phyloP scores from a whole-genome alignment of 1,140 invertebrate genomes.

The Heliothis subflexa region DNA sequence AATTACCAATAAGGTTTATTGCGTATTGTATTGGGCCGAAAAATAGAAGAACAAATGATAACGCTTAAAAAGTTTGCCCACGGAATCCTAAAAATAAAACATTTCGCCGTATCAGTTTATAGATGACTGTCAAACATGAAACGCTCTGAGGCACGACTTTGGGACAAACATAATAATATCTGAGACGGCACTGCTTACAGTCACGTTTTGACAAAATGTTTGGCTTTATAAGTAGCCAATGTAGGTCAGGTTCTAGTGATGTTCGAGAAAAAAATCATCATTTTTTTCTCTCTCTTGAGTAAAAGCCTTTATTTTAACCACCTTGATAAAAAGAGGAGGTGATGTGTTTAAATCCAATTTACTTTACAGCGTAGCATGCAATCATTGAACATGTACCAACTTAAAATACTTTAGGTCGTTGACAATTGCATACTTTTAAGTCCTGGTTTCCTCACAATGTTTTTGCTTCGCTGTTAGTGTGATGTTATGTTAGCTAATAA shows the following conservation, averaged over 20 bases:
- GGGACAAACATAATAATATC: slow-evolving; percentile 5
- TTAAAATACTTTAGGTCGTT: too few relatives aligned
- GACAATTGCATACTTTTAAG: too few relatives aligned
- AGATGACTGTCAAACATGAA: slow-evolving; percentile 30
- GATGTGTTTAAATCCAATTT: too few relatives aligned
- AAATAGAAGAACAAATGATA: background rate
- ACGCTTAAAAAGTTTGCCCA: background rate
- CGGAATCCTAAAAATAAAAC: slow-evolving; percentile 25
- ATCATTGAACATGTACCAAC: too few relatives aligned
- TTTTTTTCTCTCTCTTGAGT: background rate
- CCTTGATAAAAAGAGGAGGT: background rate
- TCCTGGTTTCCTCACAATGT: too few relatives aligned
- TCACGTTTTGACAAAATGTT: slow-evolving; percentile 9
- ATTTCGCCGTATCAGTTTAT: slow-evolving; percentile 28
- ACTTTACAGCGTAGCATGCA: too few relatives aligned
- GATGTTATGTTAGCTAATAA: too few relatives aligned
- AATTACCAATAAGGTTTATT: background rate
- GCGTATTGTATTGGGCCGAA: background rate
- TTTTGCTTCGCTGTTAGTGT: too few relatives aligned
- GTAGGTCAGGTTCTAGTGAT: background rate
- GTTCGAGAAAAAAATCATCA: too few relatives aligned
- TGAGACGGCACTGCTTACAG: background rate
- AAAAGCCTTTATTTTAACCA: too few relatives aligned
- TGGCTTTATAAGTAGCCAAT: background rate
- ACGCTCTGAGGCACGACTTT: slow-evolving; percentile 1